Evolutionary conservation across 2,888 invertebrate species (phyloP).

Genomic region (Acanthosepion pharaonis): DNA sequence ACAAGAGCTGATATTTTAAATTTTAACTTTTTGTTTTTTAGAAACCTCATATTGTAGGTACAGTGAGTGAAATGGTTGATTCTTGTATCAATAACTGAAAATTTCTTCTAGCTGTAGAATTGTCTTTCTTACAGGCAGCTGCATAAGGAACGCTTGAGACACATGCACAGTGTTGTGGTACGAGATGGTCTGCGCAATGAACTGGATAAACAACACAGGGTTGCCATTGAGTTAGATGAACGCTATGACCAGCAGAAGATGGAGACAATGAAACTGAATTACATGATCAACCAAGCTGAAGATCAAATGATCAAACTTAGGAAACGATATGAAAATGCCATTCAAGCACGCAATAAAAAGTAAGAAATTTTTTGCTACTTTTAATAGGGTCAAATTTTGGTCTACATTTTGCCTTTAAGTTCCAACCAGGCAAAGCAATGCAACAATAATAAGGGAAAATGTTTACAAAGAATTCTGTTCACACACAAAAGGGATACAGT

Average conservation of each 20-base stretch:
- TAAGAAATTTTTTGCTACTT: slow-evolving; percentile 48
- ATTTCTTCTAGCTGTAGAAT: not conserved
- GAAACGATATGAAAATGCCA: slow-evolving; percentile 72
- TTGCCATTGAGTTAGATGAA: slow-evolving; percentile 72
- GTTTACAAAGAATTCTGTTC: no score
- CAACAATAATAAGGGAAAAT: no score
- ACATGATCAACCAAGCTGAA: slow-evolving; percentile 74
- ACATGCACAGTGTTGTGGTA: slow-evolving; percentile 72
- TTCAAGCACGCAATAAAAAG: slow-evolving; percentile 74
- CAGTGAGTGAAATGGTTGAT: no score
- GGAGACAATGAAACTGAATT: slow-evolving; percentile 74
- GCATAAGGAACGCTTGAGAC: slow-evolving; percentile 73
- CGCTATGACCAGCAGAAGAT: slow-evolving; percentile 73
- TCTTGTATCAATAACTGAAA: not conserved
- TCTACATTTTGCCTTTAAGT: no score
- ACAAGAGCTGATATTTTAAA: no score
- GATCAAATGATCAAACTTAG: slow-evolving; percentile 73
- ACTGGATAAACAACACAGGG: slow-evolving; percentile 72
- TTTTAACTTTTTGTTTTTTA: no score
- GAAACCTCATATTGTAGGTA: no score
- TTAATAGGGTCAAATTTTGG: no score
- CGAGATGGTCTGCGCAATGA: slow-evolving; percentile 74
- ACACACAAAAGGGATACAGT: no score
- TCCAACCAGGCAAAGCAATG: no score
- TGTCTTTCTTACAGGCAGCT: slow-evolving; percentile 63